Conservation (phyloP, 1,140 invertebrate species). For the Dolichoris vasculosae region DNA sequence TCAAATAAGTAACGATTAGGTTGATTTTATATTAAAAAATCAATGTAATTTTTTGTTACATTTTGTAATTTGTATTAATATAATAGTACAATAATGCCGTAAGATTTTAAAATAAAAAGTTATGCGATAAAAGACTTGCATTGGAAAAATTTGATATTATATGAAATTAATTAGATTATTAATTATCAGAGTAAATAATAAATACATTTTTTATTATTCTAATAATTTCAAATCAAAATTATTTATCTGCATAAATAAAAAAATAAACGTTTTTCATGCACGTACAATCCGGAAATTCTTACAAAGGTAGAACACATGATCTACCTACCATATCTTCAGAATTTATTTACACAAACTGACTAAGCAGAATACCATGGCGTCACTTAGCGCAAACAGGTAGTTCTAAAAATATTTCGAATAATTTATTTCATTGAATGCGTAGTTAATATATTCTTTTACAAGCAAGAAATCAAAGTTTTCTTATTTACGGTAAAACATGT, state of each 20-base stretch:
- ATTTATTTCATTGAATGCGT: not conserved
- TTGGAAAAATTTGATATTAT: not conserved
- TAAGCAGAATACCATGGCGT: not conserved
- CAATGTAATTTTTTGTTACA: too few relatives aligned
- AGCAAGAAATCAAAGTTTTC: not conserved
- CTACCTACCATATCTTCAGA: not conserved
- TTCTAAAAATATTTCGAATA: not conserved
- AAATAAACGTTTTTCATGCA: not conserved
- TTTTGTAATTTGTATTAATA: too few relatives aligned
- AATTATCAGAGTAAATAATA: not conserved
- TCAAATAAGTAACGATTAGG: too few relatives aligned
- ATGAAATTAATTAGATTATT: too few relatives aligned
- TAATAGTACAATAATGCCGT: too few relatives aligned
- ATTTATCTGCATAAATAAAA: not conserved
- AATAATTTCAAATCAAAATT: not conserved
- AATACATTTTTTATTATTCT: not conserved
- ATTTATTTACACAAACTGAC: slow-evolving; percentile 2
- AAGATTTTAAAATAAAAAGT: too few relatives aligned
- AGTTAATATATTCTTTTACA: not conserved
- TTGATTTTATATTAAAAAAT: too few relatives aligned
- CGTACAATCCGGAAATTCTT: not conserved
- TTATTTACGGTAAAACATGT: not conserved
- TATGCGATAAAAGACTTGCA: too few relatives aligned
- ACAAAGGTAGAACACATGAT: not conserved
- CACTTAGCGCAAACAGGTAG: not conserved